Evolutionary conservation across 2,888 invertebrate species (phyloP), one percentile per base, ranked within the genome.

Genomic region (Scelioninae gen. 2): DNA sequence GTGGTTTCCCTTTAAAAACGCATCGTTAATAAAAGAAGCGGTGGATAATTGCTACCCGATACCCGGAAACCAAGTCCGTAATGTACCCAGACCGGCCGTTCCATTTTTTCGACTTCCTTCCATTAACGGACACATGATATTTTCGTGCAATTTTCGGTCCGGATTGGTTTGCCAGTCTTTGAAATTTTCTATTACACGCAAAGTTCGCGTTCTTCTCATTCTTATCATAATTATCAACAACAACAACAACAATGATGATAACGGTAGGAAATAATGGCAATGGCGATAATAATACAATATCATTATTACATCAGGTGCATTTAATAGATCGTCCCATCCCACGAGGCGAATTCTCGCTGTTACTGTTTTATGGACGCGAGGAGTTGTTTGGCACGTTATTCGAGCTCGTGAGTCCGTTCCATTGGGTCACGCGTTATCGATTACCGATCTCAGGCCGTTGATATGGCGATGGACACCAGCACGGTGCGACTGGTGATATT

Each of bases 401-500:
- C 50, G 41, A 33, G 41, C 50, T 35, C 19, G 43, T 15, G 35
- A 31, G 6, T 63, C 48, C 31, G 65, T 68, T 43, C 53, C 65
- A 61, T 70, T 65, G 65, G 50, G 39, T 55, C 48, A 39, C 73
- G 68, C 53, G 33, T 48, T 60, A 69, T 69, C 52, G 57, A 67
- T 70, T 39, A 35, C 50, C 67, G 11, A 35, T 50, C 22, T 18
- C 16, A 5, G 35, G 46, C 18, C 19, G 25, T 50, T 41, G 57
- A 45, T 41, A 83, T 84, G 84, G 81, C 78, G 31, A 80, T 86
- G 78, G 86, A 86, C 71, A 85, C 85, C 10, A 80, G 85, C 57
- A 86, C 86, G 1, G 85, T 89, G 41, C 87, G 89, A 5, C 82
- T 89, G 39, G 87, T 89, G 69, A 88, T 90, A 80, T 86, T 89